A percentile compares a stretch with the other conserved stretches of the same genome.
phyloP scores from a whole-genome alignment of 1,140 invertebrate species.

The Drosophila nigromelanica region DNA sequence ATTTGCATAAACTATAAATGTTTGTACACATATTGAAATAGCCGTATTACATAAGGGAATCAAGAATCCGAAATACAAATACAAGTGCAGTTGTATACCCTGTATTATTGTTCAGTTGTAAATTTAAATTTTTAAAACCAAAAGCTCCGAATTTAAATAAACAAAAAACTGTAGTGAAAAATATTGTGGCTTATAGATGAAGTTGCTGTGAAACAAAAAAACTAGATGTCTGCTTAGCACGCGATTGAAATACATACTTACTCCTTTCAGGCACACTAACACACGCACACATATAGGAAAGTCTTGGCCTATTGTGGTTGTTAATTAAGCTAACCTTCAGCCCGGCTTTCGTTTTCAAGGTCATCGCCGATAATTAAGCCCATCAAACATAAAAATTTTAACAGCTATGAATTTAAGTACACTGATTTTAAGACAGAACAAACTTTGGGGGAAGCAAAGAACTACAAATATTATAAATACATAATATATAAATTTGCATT shows the following conservation, averaged over 20 bases:
- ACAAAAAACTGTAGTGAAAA: constrained; percentile 1
- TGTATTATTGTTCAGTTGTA: neutral
- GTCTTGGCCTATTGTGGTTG: constrained; percentile 49
- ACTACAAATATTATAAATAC: neutral
- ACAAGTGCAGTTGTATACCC: too few species aligned
- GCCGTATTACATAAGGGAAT: neutral
- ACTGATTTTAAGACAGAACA: neutral
- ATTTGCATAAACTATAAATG: too few species aligned
- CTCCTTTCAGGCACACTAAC: constrained; percentile 5
- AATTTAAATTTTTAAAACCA: neutral
- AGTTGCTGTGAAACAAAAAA: constrained; percentile 41
- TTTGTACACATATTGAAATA: neutral
- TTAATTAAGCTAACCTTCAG: constrained; percentile 73
- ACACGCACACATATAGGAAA: constrained; percentile 15
- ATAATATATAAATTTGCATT: neutral
- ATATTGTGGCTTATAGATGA: constrained; percentile 24
- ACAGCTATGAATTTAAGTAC: constrained; percentile 8
- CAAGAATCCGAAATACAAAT: neutral
- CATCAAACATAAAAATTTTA: constrained; percentile 37
- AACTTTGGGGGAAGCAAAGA: too few species aligned
- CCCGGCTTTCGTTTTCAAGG: constrained; percentile 60
- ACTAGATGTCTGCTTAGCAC: constrained; percentile 47
- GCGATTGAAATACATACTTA: constrained; percentile 52
- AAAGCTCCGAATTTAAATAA: neutral
- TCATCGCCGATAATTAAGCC: constrained; percentile 63